Base-by-base conservation (phyloP, 2,797 vertebrate species). In the Knipowitschia caucasica region DNA sequence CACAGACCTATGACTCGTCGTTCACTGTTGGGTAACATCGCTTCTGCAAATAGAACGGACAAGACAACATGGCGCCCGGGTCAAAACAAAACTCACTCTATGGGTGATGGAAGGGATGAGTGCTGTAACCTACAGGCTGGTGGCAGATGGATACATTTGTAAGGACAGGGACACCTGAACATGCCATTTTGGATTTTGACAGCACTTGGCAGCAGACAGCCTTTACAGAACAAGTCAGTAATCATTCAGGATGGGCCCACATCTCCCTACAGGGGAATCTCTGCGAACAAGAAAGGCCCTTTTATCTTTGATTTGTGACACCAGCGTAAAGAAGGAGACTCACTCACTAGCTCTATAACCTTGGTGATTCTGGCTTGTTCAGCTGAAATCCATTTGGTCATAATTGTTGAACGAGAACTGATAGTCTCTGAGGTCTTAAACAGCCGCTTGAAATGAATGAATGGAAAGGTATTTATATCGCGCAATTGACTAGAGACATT, bases 1-100 rank as follows among this genome's bases (percentile, higher is more conserved):
- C 71, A 75, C 71, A 56, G 68, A 64, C 65, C 59, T 75, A 62
- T 69, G 71, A 79, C 75, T 79, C 69, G 11, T 54, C 75, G 62
- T 65, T 72, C 24, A 36, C 70, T 64, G 67, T 52, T 21, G 47
- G 64, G 45, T 56, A 69, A 67, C 67, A 39, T 55, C 5, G 51
- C 64, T 58, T 21, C 15, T 67, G 64, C 56, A 76, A 60, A 62
- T 68, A 64, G 40, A 53, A 56, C 59, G 35, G 50, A 56, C 44
- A 49, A 38, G 31, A 27, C 49, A 33, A 33, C 30, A 56, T 60
- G 53, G 29, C 50, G 1, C 14, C 34, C 40, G 33, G 75, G 68
- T 73, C 53, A 58, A 64, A 62, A 52, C 66, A 54, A 74, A 62
- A 78, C 59, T 62, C 51, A 66, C 67, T 56, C 12, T n/a, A 34